Evolutionary conservation across 1,140 invertebrate genomes (phyloP), one percentile per base, ranked within the genome.

Genomic region (Ceratitis capitata): DNA sequence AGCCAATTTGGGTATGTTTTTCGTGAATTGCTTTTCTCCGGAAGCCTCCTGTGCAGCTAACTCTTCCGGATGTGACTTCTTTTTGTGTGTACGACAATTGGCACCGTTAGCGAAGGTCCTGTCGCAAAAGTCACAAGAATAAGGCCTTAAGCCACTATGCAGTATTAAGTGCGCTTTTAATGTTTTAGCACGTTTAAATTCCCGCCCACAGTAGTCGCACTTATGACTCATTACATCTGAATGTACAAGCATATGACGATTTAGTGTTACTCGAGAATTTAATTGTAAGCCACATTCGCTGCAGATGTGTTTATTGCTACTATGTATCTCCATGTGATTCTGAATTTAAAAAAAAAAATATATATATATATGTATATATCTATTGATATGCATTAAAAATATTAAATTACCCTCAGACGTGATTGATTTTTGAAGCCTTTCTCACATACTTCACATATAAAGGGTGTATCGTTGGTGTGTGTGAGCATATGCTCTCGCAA

Each of bases 171-270:
- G 89, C 87, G 88, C 89, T 87, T 89, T 87, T 45, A 91, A 87
- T 10, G 89, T 88, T 86, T 91, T 91, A 1, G 87, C 86, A 78
- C 89, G 86, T 53, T 87, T 87, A 19, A 86, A 88, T 3, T 51
- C 84, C 10, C 84, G 84, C 5, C 86, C 85, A 74, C 90, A 91
- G 2, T 87, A 89, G 32, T 88, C 84, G 85, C 90, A 91, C 61
- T 92, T 92, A 69, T 92, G 92, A 45, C 92, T 89, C 88, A 92
- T 93, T 23, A 90, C 87, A 85, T 92, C 92, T 32, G 90, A 90
- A 88, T 93, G 93, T 16, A 93, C 92, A 39, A 93, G 86, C 10
- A 93, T 88, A 87, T 93, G 93, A 83, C 92, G 92, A 64, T 92
- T 91, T 0, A 93, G 86, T 0, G 93, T 93, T 35, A 92, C 88